Evolutionary conservation across 2,888 invertebrate species (phyloP).

Genomic region (Xanthia icteritia): DNA sequence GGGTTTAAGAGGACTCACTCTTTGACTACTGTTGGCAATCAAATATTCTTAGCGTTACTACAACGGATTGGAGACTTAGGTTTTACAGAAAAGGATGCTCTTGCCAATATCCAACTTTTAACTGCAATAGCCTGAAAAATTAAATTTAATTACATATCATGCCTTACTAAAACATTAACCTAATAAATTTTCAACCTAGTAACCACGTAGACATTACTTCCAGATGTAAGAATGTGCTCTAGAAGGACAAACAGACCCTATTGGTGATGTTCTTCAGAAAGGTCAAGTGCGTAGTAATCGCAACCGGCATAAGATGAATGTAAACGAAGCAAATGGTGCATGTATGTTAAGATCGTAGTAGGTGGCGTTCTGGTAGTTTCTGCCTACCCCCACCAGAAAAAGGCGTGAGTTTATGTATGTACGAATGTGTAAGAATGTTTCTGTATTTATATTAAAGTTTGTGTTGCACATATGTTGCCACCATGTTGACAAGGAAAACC

Average conservation of each 20-base stretch:
- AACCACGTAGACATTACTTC: not conserved
- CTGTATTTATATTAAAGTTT: conserved; percentile 5
- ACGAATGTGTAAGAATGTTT: not conserved
- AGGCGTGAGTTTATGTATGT: not conserved
- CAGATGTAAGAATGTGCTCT: not conserved
- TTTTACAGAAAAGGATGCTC: not conserved
- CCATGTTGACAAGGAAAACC: conserved; percentile 34
- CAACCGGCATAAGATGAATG: not conserved
- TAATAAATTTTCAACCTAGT: not conserved
- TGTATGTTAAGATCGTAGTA: not conserved
- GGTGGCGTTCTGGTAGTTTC: not conserved
- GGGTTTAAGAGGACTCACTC: not conserved
- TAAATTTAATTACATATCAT: not conserved
- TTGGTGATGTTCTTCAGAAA: not conserved
- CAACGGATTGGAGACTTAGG: not conserved
- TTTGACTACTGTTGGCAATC: not conserved
- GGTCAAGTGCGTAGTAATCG: not conserved
- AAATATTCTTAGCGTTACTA: not conserved
- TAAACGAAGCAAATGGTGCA: not conserved
- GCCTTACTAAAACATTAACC: not conserved
- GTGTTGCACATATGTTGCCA: conserved; percentile 4
- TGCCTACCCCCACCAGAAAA: not conserved
- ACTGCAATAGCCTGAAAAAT: not conserved
- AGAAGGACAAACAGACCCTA: not conserved
- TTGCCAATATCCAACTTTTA: not conserved